These are phyloP conservation scores for Nanorana parkeri DNA, from an alignment of 2,113 vertebrate genomes.

Conservation along the genomic window DNA sequence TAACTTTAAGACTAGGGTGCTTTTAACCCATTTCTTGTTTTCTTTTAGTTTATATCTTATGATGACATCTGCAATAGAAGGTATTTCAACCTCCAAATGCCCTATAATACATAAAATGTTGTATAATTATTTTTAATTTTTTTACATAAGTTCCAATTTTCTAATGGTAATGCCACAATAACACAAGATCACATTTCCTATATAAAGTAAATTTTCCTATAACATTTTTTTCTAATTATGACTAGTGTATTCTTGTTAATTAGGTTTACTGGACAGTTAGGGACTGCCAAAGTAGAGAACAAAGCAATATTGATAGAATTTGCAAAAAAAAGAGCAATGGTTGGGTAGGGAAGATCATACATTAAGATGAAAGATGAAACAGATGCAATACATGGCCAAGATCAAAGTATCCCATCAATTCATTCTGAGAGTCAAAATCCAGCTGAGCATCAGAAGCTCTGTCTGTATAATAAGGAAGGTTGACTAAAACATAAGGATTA, in stretches of 20 bases:
- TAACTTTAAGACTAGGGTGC: not conserved
- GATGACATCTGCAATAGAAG: too few relatives aligned
- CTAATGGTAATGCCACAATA: too few relatives aligned
- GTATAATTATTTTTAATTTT: too few relatives aligned
- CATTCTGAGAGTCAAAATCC: constrained; percentile 79
- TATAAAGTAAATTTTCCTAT: not conserved
- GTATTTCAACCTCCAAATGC: too few relatives aligned
- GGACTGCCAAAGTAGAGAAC: constrained; percentile 53
- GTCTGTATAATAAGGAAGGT: constrained; percentile 80
- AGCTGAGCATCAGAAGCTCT: constrained; percentile 74
- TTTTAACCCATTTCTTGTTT: too few relatives aligned
- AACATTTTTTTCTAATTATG: constrained; percentile 43
- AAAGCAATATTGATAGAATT: constrained; percentile 64
- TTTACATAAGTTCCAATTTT: too few relatives aligned
- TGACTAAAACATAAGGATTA: constrained; percentile 83
- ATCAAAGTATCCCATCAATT: constrained; percentile 82
- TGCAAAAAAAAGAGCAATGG: constrained; percentile 46
- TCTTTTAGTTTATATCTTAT: too few relatives aligned
- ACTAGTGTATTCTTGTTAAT: constrained; percentile 52
- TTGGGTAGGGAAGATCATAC: constrained; percentile 66
- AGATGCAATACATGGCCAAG: constrained; percentile 77
- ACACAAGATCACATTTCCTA: too few relatives aligned
- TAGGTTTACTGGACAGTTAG: constrained; percentile 54
- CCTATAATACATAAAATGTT: too few relatives aligned
- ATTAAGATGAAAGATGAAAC: constrained; percentile 76